phyloP scores from a whole-genome alignment of 2,113 vertebrate species.

The Spilogale gracilis region DNA sequence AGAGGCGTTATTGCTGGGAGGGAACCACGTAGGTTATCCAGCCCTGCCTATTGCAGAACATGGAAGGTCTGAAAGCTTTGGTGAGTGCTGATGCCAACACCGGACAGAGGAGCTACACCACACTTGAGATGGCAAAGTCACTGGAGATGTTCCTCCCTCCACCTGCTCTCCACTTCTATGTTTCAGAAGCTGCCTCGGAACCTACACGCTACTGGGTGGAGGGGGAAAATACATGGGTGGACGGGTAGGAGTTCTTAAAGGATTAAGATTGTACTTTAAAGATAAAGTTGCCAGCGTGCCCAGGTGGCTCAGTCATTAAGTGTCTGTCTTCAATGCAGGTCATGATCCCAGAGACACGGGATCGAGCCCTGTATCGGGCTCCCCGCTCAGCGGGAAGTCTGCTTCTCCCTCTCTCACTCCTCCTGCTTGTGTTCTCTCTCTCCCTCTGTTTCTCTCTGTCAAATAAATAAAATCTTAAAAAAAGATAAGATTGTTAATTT shows the following conservation, averaged over 20 bases:
- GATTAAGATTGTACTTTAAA: not conserved
- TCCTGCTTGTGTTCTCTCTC: too few relatives aligned
- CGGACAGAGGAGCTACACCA: not conserved
- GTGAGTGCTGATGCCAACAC: not conserved
- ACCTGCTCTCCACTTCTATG: not conserved
- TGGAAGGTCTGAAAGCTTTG: not conserved
- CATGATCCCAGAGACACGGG: too few relatives aligned
- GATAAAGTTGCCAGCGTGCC: not conserved
- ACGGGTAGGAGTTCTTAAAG: not conserved
- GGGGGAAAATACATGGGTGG: not conserved
- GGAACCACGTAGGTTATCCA: not conserved
- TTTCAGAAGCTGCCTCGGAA: not conserved
- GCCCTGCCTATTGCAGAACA: not conserved
- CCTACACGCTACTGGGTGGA: not conserved
- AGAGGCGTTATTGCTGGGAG: accelerated
- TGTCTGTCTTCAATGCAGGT: too few relatives aligned
- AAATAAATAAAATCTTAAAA: too few relatives aligned
- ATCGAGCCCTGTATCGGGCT: too few relatives aligned
- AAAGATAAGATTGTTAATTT: not conserved
- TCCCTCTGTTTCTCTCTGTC: too few relatives aligned
- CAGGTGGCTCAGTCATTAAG: too few relatives aligned
- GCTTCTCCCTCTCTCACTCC: too few relatives aligned
- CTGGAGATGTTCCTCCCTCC: not conserved
- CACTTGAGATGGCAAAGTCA: not conserved
- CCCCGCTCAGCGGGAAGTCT: too few relatives aligned